Base-by-base conservation (phyloP, 2,113 vertebrate genomes). In the Symphodus melops region DNA sequence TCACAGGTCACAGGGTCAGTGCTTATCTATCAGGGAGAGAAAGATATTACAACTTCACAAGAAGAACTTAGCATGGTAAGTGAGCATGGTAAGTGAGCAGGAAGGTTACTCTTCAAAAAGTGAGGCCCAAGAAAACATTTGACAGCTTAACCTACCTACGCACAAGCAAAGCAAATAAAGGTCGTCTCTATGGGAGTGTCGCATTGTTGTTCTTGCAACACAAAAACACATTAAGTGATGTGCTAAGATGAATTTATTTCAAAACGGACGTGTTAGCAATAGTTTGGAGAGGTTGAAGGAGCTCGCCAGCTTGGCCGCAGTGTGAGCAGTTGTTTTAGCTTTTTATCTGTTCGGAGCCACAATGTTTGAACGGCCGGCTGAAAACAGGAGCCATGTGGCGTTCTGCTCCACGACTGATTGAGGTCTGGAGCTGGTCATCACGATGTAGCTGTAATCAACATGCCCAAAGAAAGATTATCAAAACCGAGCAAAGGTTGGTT, bases 351-450 rank as follows among this genome's bases (percentile, higher is more conserved):
- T 21, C 72, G 61, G 72, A 70, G 13, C 21, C 52, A 25, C 19
- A 74, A 9, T 10, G 8, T 58, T 71, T 17, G 51, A 8, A 82
- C 72, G 39, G 48, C 42, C 33, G 42, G 54, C 53, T 69, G 81
- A 82, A 77, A 87, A 83, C 65, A 72, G 44, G 28, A 75, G 48
- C 72, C 61, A 67, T 69, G 67, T 75, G 73, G 48, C 48, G 44
- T 41, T 75, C 59, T 61, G 9, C 68, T 41, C 81, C 69, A 86
- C 72, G 78, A 85, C 75, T 69, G 72, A 61, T 63, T 69, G 68
- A 74, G 61, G 59, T 48, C 19, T 64, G 36, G 9, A 58, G 60
- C 62, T 59, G 58, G 64, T 81, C 53, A 58, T 42, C 53, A 58
- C 39, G 64, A 72, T 63, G 16, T 71, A 79, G 68, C 57, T 37